Conservation (phyloP, 2,888 invertebrate genomes). For the Petrolisthes manimaculis region DNA sequence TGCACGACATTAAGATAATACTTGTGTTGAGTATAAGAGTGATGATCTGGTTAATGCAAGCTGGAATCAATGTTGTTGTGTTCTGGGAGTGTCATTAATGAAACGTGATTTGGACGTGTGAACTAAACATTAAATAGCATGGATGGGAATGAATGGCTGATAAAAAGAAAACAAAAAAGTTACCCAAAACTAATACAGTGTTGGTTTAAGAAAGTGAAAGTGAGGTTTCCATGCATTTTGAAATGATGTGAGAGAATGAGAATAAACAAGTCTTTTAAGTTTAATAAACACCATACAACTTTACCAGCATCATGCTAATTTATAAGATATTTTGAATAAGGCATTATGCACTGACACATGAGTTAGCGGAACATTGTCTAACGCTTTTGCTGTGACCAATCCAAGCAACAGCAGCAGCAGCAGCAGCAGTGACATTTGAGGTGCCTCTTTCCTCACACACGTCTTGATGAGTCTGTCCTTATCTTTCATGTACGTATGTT, state of each 20-base stretch:
- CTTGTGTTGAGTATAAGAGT: neutral
- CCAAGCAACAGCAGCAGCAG: neutral
- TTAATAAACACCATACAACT: neutral
- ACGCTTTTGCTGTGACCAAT: neutral
- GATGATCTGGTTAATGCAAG: slow-evolving; percentile 30
- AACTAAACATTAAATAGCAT: slow-evolving; percentile 27
- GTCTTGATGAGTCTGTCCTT: slow-evolving; percentile 46
- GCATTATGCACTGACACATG: neutral
- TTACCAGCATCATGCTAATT: slow-evolving; percentile 34
- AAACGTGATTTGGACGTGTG: slow-evolving; percentile 17
- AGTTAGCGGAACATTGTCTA: neutral
- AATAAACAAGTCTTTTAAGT: neutral
- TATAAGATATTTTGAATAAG: slow-evolving; percentile 2
- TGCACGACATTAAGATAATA: slow-evolving; percentile 33
- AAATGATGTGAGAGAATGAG: slow-evolving; percentile 5
- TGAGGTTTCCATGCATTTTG: slow-evolving; percentile 28
- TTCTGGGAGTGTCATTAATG: neutral
- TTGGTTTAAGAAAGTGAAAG: slow-evolving; percentile 6
- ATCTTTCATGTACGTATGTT: slow-evolving; percentile 7
- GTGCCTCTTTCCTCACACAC: neutral
- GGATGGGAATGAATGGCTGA: slow-evolving; percentile 35
- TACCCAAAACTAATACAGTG: slow-evolving; percentile 13
- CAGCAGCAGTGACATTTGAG: neutral
- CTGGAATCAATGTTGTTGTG: neutral
- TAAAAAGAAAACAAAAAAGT: slow-evolving; percentile 15